Percentiles rank a stretch among this genome's conserved stretches.
Evolutionary conservation across 1,140 invertebrate species (phyloP).

Genomic region (Matsumurasca onukii): DNA sequence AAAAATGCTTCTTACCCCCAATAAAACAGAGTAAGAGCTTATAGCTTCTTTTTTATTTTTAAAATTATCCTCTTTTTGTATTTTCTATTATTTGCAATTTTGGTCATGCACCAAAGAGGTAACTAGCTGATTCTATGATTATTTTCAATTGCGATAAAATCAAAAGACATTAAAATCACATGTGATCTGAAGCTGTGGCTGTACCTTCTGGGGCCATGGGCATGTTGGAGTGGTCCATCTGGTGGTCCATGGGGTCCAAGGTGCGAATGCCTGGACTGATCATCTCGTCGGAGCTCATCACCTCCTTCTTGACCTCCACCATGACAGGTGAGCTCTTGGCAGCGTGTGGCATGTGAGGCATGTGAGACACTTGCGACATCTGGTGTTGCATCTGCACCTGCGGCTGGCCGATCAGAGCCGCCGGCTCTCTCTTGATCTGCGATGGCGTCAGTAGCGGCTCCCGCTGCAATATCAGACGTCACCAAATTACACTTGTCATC

Average conservation of each 20-base stretch:
- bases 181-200: too few relatives aligned
- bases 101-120: too few relatives aligned
- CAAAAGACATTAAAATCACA: too few relatives aligned
- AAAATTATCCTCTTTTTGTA: too few relatives aligned
- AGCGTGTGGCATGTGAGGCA: neutral
- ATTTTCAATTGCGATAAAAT: too few relatives aligned
- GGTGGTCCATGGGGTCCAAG: conserved; percentile 16
- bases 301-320: conserved; percentile 54
- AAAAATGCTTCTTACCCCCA: too few relatives aligned
- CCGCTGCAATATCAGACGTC: conserved; percentile 15
- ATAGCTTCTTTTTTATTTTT: too few relatives aligned
- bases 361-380: neutral
- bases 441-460: conserved; percentile 35
- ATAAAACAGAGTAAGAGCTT: too few relatives aligned
- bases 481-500: too few relatives aligned
- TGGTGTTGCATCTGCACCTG: neutral
- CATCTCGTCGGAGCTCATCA: conserved; percentile 53
- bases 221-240: conserved; percentile 13
- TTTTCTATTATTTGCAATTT: too few relatives aligned
- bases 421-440: conserved; percentile 30
- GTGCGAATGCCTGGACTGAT: conserved; percentile 46
- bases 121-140: too few relatives aligned
- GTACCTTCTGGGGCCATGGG: conserved; percentile 28
- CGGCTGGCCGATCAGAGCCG: conserved; percentile 9
- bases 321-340: conserved; percentile 24